These are phyloP conservation scores for Drosophila nasuta DNA, from an alignment of 1,140 invertebrate species.

Conservation along the genomic window DNA sequence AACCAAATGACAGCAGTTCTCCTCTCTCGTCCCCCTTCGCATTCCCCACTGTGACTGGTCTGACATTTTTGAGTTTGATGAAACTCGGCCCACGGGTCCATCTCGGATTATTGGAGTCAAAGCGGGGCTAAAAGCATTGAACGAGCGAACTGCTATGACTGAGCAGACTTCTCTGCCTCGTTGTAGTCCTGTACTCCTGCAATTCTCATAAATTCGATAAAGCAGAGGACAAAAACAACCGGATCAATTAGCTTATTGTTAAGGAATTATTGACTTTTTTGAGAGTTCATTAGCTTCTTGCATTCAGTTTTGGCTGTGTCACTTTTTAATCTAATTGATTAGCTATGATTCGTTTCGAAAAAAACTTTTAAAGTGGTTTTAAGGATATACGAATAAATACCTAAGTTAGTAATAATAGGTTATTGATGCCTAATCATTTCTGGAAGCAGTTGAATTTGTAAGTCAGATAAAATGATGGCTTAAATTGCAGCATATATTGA, in stretches of 20 bases:
- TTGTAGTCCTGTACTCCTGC: not conserved
- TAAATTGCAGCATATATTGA: too few relatives aligned
- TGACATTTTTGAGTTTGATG: conserved; percentile 53
- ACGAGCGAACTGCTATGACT: not conserved
- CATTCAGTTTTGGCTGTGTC: too few relatives aligned
- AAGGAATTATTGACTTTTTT: not conserved
- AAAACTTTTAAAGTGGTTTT: too few relatives aligned
- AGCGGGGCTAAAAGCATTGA: conserved; percentile 38
- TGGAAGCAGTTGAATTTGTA: too few relatives aligned
- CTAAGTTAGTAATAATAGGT: too few relatives aligned
- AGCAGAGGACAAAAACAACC: not conserved
- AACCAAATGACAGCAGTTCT: conserved; percentile 57
- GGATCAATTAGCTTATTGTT: conserved; percentile 7
- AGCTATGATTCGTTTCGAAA: too few relatives aligned
- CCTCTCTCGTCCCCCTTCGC: not conserved
- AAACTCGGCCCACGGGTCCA: conserved; percentile 42
- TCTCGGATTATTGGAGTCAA: conserved; percentile 52
- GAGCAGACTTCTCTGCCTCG: not conserved
- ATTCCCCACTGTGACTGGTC: conserved; percentile 15
- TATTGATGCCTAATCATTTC: too few relatives aligned
- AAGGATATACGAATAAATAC: too few relatives aligned
- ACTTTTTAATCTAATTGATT: too few relatives aligned
- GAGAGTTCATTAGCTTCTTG: not conserved
- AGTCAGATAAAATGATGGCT: too few relatives aligned
- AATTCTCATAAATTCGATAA: conserved; percentile 5